Conservation (phyloP, 2,888 invertebrate genomes). For the Halocaridina rubra region DNA sequence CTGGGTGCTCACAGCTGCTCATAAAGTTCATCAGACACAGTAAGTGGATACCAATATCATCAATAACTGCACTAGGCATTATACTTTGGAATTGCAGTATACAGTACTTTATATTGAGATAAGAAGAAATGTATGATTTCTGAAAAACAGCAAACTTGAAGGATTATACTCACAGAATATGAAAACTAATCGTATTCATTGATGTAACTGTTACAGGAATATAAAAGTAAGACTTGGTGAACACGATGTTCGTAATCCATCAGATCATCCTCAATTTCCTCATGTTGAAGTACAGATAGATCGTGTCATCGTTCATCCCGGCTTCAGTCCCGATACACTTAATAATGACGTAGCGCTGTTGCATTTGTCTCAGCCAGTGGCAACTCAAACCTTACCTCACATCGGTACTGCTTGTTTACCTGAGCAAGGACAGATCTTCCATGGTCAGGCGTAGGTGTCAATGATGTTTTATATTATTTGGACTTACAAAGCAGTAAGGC, state of each 20-base stretch:
- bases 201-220: slow-evolving; percentile 27
- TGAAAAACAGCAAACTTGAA: too few species aligned
- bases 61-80: too few species aligned
- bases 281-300: slow-evolving; percentile 75
- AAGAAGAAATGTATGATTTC: too few species aligned
- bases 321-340: slow-evolving; percentile 79
- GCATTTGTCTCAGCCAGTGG: slow-evolving; percentile 73
- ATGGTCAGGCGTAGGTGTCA: slow-evolving; percentile 73
- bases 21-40: too few species aligned
- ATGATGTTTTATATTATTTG: too few species aligned
- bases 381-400: slow-evolving; percentile 68
- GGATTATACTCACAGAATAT: too few species aligned
- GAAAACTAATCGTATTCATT: too few species aligned
- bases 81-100: too few species aligned
- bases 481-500: too few species aligned
- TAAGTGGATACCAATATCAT: too few species aligned
- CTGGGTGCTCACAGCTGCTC: slow-evolving; percentile 81
- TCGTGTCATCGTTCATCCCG: slow-evolving; percentile 75
- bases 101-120: too few species aligned
- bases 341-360: slow-evolving; percentile 86
- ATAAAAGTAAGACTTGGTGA: slow-evolving; percentile 80
- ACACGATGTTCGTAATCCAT: slow-evolving; percentile 76
- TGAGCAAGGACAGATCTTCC: slow-evolving; percentile 66
- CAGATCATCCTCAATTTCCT: slow-evolving; percentile 75
- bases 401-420: slow-evolving; percentile 73